A percentile compares a stretch with the other conserved stretches of the same genome.
Evolutionary conservation across 2,113 vertebrate species (phyloP).

Genomic region (Hemicordylus capensis): DNA sequence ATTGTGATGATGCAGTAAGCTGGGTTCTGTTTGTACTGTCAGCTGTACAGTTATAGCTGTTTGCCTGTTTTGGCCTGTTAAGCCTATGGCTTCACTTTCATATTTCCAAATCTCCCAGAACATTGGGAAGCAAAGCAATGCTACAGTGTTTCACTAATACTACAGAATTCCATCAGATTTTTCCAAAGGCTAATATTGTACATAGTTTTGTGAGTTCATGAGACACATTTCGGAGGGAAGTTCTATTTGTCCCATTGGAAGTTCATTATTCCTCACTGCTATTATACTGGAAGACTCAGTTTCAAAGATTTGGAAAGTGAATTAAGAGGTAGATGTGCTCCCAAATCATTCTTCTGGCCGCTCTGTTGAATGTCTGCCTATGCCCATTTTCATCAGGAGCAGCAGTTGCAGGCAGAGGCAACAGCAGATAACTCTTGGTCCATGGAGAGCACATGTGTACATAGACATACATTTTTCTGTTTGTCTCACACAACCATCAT

Average conservation of each 20-base stretch:
- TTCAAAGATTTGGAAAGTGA: not conserved
- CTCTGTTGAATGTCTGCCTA: not conserved
- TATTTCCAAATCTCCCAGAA: not conserved
- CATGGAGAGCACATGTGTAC: too few relatives aligned
- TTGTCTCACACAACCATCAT: not conserved
- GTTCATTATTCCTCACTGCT: not conserved
- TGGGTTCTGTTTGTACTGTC: not conserved
- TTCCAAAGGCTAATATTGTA: not conserved
- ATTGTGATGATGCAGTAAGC: not conserved
- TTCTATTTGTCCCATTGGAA: not conserved
- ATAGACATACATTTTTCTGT: not conserved
- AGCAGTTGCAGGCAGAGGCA: too few relatives aligned
- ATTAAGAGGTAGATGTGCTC: too few relatives aligned
- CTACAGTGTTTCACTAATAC: not conserved
- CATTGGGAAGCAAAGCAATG: not conserved
- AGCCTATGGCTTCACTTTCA: not conserved
- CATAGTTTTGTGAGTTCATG: not conserved
- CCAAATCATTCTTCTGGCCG: too few relatives aligned
- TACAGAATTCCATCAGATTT: not conserved
- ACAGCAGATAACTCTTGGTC: not conserved
- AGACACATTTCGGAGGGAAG: not conserved
- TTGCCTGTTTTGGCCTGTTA: not conserved
- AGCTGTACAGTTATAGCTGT: not conserved
- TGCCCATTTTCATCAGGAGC: not conserved
- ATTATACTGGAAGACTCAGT: not conserved